Evolutionary conservation across 2,113 vertebrate species (phyloP).

Genomic region (Corythoichthys intestinalis): DNA sequence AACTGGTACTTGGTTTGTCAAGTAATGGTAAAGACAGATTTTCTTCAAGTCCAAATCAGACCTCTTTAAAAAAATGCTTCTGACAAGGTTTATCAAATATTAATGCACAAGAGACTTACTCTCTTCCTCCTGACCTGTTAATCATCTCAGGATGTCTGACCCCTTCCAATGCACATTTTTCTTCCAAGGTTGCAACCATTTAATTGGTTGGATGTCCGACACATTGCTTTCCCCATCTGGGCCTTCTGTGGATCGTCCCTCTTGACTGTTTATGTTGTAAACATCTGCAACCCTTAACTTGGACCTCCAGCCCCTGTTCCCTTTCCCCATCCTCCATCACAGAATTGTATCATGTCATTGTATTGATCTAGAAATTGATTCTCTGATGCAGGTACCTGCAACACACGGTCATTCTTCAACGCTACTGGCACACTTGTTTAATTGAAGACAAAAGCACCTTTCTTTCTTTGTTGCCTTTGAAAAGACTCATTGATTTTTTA

Average conservation of each 20-base stretch:
- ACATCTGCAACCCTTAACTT: slow-evolving; percentile 46
- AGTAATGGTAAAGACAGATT: background rate
- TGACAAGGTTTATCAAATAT: background rate
- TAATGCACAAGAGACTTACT: background rate
- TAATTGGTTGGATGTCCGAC: background rate
- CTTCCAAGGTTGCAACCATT: background rate
- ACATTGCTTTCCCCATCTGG: slow-evolving; percentile 22
- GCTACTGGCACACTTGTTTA: slow-evolving; percentile 60
- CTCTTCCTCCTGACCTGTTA: background rate
- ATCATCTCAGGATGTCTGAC: background rate
- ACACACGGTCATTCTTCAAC: slow-evolving; percentile 53
- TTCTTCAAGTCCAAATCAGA: background rate
- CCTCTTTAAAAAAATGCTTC: background rate
- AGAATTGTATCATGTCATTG: slow-evolving; percentile 59
- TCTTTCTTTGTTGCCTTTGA: slow-evolving; percentile 68
- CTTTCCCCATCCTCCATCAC: slow-evolving; percentile 41
- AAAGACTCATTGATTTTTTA: slow-evolving; percentile 70
- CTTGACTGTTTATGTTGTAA: slow-evolving; percentile 42
- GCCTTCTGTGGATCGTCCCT: slow-evolving; percentile 18
- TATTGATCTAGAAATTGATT: slow-evolving; percentile 63
- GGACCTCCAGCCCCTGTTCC: slow-evolving; percentile 20
- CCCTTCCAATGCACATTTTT: background rate
- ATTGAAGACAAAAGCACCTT: slow-evolving; percentile 60
- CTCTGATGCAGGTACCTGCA: slow-evolving; percentile 59
- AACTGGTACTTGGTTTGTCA: background rate